A percentile compares a stretch with the other conserved stretches of the same genome.
Evolutionary conservation across 2,113 vertebrate species (phyloP).

Genomic region (Enhydra lutris): DNA sequence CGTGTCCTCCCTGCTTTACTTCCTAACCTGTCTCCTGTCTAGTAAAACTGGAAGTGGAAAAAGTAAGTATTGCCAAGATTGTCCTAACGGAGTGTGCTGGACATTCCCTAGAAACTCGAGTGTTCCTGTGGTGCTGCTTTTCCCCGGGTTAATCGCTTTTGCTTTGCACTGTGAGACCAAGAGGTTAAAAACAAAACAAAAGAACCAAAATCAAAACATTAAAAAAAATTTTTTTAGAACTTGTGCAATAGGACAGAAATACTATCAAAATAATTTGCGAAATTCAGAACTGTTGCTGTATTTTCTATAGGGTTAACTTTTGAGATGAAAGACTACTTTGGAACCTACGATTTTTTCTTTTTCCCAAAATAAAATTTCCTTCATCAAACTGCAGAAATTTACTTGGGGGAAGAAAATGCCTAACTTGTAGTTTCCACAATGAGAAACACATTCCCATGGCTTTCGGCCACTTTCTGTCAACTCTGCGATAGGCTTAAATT

Average conservation of each 20-base stretch:
- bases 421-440: not conserved
- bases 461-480: not conserved
- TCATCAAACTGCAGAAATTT: not conserved
- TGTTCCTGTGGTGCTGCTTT: not conserved
- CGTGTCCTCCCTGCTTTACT: not conserved
- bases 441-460: constrained; percentile 20
- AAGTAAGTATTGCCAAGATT: not conserved
- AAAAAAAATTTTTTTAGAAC: not conserved
- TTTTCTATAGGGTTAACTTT: constrained; percentile 20
- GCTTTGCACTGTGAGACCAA: not conserved
- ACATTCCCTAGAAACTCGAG: not conserved
- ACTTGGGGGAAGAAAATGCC: constrained; percentile 42
- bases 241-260: not conserved
- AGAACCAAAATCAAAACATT: not conserved
- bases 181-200: not conserved
- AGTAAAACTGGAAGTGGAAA: not conserved
- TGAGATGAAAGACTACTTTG: constrained; percentile 7
- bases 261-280: not conserved
- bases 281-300: not conserved
- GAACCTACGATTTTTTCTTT: not conserved
- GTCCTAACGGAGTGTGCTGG: not conserved
- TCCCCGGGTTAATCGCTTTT: not conserved
- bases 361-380: not conserved
- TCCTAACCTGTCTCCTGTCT: not conserved
- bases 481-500: not conserved